Conservation (phyloP, 2,113 vertebrate species). For the Circaetus cinerascens region DNA sequence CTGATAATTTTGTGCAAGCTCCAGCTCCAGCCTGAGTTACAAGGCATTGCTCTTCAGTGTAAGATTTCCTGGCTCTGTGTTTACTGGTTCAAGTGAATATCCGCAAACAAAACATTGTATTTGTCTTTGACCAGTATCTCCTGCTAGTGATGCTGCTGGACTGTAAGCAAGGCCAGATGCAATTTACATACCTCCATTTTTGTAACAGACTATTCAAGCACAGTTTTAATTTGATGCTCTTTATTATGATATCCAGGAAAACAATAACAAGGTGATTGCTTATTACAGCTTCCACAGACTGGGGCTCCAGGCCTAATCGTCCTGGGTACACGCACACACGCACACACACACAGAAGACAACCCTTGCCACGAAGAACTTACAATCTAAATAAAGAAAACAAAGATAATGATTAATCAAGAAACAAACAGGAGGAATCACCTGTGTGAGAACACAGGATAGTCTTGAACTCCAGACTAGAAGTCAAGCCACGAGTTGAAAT, state of each 20-base stretch:
- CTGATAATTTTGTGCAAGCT: not conserved
- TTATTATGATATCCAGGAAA: slow-evolving; percentile 60
- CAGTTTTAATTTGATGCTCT: slow-evolving; percentile 25
- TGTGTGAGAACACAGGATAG: not conserved
- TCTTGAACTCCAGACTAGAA: not conserved
- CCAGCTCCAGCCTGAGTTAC: not conserved
- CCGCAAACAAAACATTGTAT: not conserved
- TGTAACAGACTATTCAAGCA: slow-evolving; percentile 46
- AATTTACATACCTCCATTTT: not conserved
- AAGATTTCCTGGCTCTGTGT: not conserved
- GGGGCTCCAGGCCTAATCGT: not conserved
- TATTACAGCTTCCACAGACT: slow-evolving; percentile 45
- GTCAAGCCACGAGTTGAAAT: not conserved
- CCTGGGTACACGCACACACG: not conserved
- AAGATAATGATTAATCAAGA: slow-evolving; percentile 12
- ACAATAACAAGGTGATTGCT: slow-evolving; percentile 49
- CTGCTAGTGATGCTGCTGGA: not conserved
- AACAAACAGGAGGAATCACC: slow-evolving; percentile 26
- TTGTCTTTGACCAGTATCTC: not conserved
- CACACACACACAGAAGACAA: not conserved
- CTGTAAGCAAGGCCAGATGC: not conserved
- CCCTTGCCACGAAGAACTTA: slow-evolving; percentile 38
- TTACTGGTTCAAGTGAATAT: not conserved
- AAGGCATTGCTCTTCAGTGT: not conserved
- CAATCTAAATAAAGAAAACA: slow-evolving; percentile 37